Conservation (phyloP, 1,140 invertebrate species). For the Atta texana region DNA sequence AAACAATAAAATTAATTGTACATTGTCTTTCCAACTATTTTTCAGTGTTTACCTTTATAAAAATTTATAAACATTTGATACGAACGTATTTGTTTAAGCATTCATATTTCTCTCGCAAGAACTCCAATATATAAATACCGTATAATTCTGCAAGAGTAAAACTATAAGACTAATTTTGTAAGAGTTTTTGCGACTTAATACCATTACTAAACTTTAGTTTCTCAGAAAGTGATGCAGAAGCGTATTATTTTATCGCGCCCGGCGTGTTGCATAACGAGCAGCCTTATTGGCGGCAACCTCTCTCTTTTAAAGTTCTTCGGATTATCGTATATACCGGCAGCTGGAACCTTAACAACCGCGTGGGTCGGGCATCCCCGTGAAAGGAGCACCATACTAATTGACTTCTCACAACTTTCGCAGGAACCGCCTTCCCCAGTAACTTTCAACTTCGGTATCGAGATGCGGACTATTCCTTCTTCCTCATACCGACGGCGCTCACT, state of each 20-base stretch:
- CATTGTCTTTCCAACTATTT: background rate
- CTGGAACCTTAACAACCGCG: constrained; percentile 49
- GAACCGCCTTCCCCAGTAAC: constrained; percentile 10
- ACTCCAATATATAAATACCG: background rate
- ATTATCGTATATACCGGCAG: constrained; percentile 47
- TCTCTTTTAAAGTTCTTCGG: constrained; percentile 38
- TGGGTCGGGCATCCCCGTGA: constrained; percentile 28
- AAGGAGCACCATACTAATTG: constrained; percentile 53
- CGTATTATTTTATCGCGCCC: constrained; percentile 41
- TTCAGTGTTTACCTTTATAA: no score
- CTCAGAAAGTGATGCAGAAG: background rate
- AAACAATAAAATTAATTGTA: no score
- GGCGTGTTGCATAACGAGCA: constrained; percentile 45
- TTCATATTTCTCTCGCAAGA: background rate
- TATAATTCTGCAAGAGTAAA: constrained; percentile 6
- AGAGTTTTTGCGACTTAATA: constrained; percentile 34
- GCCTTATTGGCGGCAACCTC: constrained; percentile 26
- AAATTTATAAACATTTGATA: background rate
- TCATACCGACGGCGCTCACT: background rate
- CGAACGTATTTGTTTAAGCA: constrained; percentile 11
- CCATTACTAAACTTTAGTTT: constrained; percentile 36
- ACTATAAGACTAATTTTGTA: constrained; percentile 4
- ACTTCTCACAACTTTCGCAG: constrained; percentile 52
- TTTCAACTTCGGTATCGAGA: constrained; percentile 24
- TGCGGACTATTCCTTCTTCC: background rate